Evolutionary conservation across 2,797 vertebrate species (phyloP).

Genomic region (Danio aesculapii): DNA sequence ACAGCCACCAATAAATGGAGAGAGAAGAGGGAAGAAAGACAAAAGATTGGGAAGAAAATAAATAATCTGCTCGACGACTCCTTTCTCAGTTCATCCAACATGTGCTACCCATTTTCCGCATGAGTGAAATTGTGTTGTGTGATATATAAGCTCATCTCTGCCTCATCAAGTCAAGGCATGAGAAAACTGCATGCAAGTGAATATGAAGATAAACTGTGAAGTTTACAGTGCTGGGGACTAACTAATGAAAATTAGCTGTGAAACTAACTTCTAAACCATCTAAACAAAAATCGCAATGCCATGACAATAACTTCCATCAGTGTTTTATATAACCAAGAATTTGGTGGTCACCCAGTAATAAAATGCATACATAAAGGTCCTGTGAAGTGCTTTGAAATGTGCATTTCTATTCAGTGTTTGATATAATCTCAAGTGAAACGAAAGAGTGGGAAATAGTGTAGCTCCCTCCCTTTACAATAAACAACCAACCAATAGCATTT

Average conservation of each 20-base stretch:
- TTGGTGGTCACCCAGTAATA: too few species aligned
- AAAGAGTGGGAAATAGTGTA: too few species aligned
- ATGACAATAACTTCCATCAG: neutral
- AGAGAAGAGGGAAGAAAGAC: constrained; percentile 21
- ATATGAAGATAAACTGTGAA: neutral
- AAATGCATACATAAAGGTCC: too few species aligned
- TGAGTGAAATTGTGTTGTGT: neutral
- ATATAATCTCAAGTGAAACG: too few species aligned
- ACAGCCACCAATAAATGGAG: constrained; percentile 73
- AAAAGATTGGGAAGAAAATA: constrained; percentile 12
- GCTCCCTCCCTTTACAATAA: too few species aligned
- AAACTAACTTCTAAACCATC: neutral
- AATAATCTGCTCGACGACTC: constrained; percentile 15
- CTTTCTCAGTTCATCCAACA: constrained; percentile 22
- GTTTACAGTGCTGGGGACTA: neutral
- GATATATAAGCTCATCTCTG: neutral
- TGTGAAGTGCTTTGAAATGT: too few species aligned
- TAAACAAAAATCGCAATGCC: neutral
- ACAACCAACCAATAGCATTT: too few species aligned
- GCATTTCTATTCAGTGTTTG: too few species aligned
- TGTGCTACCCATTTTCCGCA: constrained; percentile 54
- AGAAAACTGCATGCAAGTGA: neutral
- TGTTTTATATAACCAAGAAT: neutral
- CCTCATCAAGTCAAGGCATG: neutral
- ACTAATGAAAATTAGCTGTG: neutral